Evolutionary conservation across 2,113 vertebrate species (phyloP), one percentile per base, ranked within the genome.

Genomic region (Ptilorrhoa leucosticta): DNA sequence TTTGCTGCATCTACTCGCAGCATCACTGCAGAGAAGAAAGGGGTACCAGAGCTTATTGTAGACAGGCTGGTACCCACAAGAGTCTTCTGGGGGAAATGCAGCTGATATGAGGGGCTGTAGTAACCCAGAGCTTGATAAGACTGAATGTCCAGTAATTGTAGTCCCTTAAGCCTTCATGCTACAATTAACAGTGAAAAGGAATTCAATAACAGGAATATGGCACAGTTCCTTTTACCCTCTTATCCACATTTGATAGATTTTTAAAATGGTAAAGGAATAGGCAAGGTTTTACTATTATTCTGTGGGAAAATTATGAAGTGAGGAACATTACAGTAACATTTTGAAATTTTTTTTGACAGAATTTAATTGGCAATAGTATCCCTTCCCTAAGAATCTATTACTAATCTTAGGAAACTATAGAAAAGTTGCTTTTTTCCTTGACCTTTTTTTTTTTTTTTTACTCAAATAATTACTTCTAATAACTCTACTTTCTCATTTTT

Each of bases 1-100:
- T 93, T 71, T 94, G 80, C 87, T 91, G 90, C 86, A 73, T 66
- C 61, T 76, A 42, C 60, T 31, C 47, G 90, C 91, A 90, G 76
- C 51, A 42, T 57, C 69, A 48, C 69, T 84, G 69, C 88, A 89
- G 83, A 84, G 79, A 89, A 90, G 83, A 84, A 88, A 81, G 40
- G 42, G 68, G 85, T n/a, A 89, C 65, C 89, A 71, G 58, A 87
- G 89, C 68, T 80, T 78, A 68, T 1, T 94, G 71, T 39, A 86
- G 83, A 56, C 54, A 82, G 42, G 17, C 8, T 73, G 79, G 70
- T 64, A 81, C 76, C 77, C 65, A 30, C 76, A 82, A 94, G 92
- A 92, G 60, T 75, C 61, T 79, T 70, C 47, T 13, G 9, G 87
- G 84, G 87, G 48, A 72, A 51, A 72, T 40, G 50, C 45, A 81